Evolutionary conservation across 2,113 vertebrate species (phyloP), one percentile per base, ranked within the genome.

Genomic region (Numida meleagris): DNA sequence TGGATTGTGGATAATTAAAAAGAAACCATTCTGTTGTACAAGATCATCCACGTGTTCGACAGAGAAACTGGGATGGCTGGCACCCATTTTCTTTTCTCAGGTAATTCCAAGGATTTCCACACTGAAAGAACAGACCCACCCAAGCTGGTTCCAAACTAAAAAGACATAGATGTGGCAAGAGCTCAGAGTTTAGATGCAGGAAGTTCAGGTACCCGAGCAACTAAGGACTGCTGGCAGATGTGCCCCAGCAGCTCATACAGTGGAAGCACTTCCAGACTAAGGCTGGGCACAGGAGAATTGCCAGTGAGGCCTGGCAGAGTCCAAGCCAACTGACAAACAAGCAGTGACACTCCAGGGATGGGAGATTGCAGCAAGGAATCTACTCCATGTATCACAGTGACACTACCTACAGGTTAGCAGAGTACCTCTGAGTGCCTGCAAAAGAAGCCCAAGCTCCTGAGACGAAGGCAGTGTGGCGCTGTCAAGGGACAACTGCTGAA

Each of bases 401-500:
- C 42, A 58, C 57, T 55, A 31, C n/a, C 40, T 42, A 7, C 1
- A 17, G 11, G 21, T 63, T 20, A 59, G 45, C 63, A 48, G 38
- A 50, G 45, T 98, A 99, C 98, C 98, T 98, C 86, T 95, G 90
- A 98, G 97, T 5, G 94, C 94, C 65, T 95, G 95, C 42, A 98
- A 95, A 84, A 98, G 94, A 33, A 96, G 94, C 53, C 97, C 96
- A 4, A 98, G 94, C 51, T 97, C 96, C 65, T 96, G 96, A 42
- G 97, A 84, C 70, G 89, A 83, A 40, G 96, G 95, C 94, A 98
- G 97, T 0, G 97, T 96, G 84, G 98, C 97, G 4, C 98, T 98
- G 74, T 98, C 98, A 55, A 99, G 86, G 72, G 98, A 98, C 66
- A 99, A 86, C 71, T 97, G 97, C 84, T 94, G 96, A 45, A 99